Evolutionary conservation across 1,140 invertebrate species (phyloP).

Genomic region (Sitobion miscanthi): DNA sequence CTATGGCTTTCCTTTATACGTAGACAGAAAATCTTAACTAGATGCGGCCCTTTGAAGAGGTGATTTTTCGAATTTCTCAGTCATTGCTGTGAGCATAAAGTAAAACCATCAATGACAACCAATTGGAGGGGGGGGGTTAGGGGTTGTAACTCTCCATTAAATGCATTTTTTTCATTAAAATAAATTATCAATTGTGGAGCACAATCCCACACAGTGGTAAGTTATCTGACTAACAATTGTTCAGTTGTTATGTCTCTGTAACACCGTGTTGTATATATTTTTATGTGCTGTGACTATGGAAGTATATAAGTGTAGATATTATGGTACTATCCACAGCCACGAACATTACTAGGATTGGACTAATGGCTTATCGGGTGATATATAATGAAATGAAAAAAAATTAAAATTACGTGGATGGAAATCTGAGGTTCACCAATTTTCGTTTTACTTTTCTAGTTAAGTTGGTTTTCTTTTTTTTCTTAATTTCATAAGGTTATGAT

Average conservation of each 20-base stretch:
- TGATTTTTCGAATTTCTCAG: conserved; percentile 1
- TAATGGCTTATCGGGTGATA: background rate
- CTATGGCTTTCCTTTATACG: background rate
- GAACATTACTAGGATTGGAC: background rate
- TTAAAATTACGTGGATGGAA: background rate
- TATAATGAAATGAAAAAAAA: background rate
- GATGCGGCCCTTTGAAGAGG: background rate
- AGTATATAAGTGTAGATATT: too few species aligned
- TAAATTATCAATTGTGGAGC: background rate
- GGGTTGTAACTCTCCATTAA: background rate
- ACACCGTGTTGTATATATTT: background rate
- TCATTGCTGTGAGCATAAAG: background rate
- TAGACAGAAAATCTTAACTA: background rate
- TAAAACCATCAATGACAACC: background rate
- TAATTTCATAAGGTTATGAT: too few species aligned
- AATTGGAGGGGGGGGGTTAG: background rate
- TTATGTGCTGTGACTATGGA: background rate
- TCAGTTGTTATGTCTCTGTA: background rate
- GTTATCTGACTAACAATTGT: background rate
- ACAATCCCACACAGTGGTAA: background rate
- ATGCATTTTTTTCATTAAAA: background rate
- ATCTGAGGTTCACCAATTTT: background rate
- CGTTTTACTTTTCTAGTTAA: too few species aligned
- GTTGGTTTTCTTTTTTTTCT: too few species aligned
- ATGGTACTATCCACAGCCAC: background rate